phyloP scores from a whole-genome alignment of 2,888 invertebrate species.

The Andrena minutula region DNA sequence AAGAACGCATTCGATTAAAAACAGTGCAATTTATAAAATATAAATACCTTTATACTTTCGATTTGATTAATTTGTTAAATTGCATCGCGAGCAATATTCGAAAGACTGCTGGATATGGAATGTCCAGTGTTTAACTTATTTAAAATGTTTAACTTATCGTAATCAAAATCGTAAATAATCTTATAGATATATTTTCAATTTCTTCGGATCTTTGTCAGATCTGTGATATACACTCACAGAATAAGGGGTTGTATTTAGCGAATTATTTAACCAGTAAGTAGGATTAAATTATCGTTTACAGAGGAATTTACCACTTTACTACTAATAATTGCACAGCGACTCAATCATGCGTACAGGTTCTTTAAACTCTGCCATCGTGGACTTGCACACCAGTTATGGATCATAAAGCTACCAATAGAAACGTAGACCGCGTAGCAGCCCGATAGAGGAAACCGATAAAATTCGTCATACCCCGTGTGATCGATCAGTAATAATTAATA shows the following conservation, averaged over 20 bases:
- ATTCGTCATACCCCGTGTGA: conserved; percentile 23
- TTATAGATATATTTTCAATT: no score
- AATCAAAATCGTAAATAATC: no score
- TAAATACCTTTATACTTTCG: no score
- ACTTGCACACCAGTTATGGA: not conserved
- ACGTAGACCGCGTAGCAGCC: conserved; percentile 6
- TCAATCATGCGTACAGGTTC: conserved; percentile 1
- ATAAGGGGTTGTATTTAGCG: not conserved
- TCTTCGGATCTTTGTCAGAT: no score
- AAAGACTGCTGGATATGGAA: no score
- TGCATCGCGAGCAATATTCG: no score
- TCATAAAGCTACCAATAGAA: conserved; percentile 40
- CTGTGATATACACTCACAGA: not conserved
- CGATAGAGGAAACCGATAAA: conserved; percentile 55
- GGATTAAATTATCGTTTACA: not conserved
- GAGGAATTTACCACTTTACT: not conserved
- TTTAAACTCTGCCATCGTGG: conserved; percentile 1
- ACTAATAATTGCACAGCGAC: not conserved
- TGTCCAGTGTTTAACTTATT: no score
- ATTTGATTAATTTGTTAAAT: no score
- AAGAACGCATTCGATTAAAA: no score
- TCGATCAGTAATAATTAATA: conserved; percentile 42
- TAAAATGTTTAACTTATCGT: no score
- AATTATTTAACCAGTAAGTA: not conserved
- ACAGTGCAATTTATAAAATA: no score